phyloP scores from a whole-genome alignment of 2,797 vertebrate species.

The Lagorchestes hirsutus region DNA sequence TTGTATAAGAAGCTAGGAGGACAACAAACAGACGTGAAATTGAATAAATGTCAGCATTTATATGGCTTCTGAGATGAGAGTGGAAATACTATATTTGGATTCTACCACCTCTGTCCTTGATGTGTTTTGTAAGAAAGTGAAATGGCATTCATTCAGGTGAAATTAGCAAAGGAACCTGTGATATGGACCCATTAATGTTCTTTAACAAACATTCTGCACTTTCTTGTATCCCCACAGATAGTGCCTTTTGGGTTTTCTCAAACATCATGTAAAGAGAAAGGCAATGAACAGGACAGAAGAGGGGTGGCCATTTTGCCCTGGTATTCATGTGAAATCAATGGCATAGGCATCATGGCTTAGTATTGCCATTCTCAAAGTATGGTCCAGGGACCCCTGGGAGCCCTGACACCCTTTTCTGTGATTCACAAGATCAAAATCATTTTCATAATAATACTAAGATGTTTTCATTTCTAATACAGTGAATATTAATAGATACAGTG shows the following conservation, averaged over 20 bases:
- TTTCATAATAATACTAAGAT: neutral
- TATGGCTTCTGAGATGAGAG: neutral
- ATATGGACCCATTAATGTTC: neutral
- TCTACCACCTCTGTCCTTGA: neutral
- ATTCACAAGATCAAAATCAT: neutral
- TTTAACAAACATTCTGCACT: neutral
- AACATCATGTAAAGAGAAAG: neutral
- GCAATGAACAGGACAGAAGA: neutral
- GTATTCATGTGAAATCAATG: neutral
- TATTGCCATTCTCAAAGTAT: neutral
- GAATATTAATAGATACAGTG: neutral
- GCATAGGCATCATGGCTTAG: neutral
- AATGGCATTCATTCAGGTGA: neutral
- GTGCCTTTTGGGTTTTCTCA: neutral
- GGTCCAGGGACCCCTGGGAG: too few relatives aligned
- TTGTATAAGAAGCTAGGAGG: neutral
- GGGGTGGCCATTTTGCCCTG: neutral
- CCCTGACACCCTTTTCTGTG: neutral
- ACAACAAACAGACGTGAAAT: neutral
- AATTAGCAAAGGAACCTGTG: neutral
- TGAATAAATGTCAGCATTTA: neutral
- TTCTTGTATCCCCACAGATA: neutral
- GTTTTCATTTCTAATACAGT: neutral
- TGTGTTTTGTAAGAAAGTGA: neutral
- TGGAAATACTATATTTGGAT: neutral